phyloP scores from a whole-genome alignment of 2,888 invertebrate species.

The Zele albiditarsus region DNA sequence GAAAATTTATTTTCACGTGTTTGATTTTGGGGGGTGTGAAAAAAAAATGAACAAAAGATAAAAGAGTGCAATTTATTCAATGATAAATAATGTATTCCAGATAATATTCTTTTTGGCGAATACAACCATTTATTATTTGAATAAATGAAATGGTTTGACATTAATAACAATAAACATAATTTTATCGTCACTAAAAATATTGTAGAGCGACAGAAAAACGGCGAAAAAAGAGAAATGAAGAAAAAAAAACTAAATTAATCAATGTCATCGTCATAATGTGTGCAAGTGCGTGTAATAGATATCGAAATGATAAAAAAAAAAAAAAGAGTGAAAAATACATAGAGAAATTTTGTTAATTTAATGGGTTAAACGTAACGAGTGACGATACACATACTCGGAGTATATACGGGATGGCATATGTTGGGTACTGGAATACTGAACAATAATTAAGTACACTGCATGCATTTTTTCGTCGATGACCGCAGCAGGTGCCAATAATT shows the following conservation, averaged over 20 bases:
- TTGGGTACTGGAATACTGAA: not conserved
- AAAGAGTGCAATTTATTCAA: not conserved
- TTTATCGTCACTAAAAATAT: not conserved
- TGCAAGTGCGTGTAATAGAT: not conserved
- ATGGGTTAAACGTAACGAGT: constrained; percentile 38
- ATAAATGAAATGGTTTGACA: not conserved
- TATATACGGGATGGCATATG: constrained; percentile 54
- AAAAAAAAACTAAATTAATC: too few species aligned
- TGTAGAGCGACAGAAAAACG: too few species aligned
- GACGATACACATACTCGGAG: constrained; percentile 60
- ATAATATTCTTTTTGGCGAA: not conserved
- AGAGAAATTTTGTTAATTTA: constrained; percentile 2
- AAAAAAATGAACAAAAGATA: not conserved
- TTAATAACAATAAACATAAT: not conserved
- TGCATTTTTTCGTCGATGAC: not conserved
- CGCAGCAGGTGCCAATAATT: not conserved
- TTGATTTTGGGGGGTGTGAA: not conserved
- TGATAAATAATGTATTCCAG: not conserved
- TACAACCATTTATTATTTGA: not conserved
- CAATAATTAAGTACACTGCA: not conserved
- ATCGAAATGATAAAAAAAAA: not conserved
- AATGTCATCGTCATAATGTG: too few species aligned
- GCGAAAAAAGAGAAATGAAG: too few species aligned
- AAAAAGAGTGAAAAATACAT: not conserved
- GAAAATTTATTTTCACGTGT: not conserved